Percentiles rank a stretch among this genome's conserved stretches.
Evolutionary conservation across 2,888 invertebrate species (phyloP).

Genomic region (Spisula subtruncata): DNA sequence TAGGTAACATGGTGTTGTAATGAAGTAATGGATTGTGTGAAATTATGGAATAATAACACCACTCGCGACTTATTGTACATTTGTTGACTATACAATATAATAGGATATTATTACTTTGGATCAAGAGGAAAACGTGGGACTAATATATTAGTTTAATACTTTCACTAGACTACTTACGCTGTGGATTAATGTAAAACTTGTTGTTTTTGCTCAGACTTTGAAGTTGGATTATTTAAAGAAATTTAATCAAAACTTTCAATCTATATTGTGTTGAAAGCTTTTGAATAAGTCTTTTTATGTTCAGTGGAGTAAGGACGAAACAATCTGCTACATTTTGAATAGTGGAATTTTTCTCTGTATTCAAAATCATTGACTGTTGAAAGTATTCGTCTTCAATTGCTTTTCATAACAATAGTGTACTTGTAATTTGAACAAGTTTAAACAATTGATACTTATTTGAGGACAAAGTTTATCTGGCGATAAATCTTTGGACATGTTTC

Average conservation of each 20-base stretch:
- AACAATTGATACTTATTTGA: conserved; percentile 30
- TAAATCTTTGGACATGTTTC: conserved; percentile 29
- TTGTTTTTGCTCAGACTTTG: conserved; percentile 33
- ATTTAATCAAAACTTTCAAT: conserved; percentile 5
- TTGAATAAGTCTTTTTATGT: conserved; percentile 22
- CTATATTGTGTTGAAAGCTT: conserved; percentile 5
- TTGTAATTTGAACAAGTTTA: conserved; percentile 17
- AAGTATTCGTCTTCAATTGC: conserved; percentile 18
- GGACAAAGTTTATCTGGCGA: not conserved
- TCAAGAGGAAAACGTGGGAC: not conserved
- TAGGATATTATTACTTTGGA: not conserved
- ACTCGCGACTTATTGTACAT: not conserved
- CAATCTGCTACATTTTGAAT: conserved; percentile 43
- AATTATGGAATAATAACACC: not conserved
- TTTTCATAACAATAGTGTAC: not conserved
- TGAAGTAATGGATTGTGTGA: not conserved
- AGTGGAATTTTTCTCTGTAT: conserved; percentile 30
- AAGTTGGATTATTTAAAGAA: conserved; percentile 41
- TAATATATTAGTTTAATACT: not conserved
- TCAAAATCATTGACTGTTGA: conserved; percentile 28
- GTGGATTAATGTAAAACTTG: not conserved
- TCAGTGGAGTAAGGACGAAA: conserved; percentile 32
- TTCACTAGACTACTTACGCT: not conserved
- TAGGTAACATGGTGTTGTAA: not conserved
- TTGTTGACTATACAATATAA: not conserved